A percentile compares a stretch with the other conserved stretches of the same genome.
These are phyloP conservation scores for Loriculus beryllinus DNA, from an alignment of 2,797 vertebrate species.

Conservation along the genomic window DNA sequence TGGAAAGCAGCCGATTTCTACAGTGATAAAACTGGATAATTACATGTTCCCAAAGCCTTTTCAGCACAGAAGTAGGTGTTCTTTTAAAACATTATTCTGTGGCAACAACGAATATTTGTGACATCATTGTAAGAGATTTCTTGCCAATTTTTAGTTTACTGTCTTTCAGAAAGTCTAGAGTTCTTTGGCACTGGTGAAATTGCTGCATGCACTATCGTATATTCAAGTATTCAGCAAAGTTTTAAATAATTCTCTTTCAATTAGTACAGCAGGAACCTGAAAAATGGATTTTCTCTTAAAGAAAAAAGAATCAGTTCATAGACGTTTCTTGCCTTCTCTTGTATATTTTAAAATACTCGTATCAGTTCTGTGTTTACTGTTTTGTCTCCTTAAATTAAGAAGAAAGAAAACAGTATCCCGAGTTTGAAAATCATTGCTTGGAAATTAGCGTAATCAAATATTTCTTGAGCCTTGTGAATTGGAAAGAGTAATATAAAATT, in stretches of 20 bases:
- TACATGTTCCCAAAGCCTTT: conserved; percentile 40
- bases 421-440: conserved; percentile 31
- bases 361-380: conserved; percentile 49
- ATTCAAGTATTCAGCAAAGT: conserved; percentile 75
- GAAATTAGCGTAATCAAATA: conserved; percentile 17
- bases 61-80: conserved; percentile 52
- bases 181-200: conserved; percentile 68
- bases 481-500: conserved; percentile 20
- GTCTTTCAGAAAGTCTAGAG: conserved; percentile 64
- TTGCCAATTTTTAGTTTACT: conserved; percentile 66
- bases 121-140: conserved; percentile 50
- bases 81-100: conserved; percentile 61
- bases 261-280: conserved; percentile 70
- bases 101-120: conserved; percentile 61
- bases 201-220: conserved; percentile 61
- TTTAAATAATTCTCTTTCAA: conserved; percentile 80
- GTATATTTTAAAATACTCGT: conserved; percentile 54
- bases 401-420: background rate
- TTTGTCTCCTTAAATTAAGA: conserved; percentile 47
- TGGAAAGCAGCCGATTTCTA: conserved; percentile 59
- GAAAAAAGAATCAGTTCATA: conserved; percentile 61
- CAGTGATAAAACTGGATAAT: conserved; percentile 42
- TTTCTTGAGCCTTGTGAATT: conserved; percentile 27
- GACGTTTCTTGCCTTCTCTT: conserved; percentile 35
- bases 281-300: conserved; percentile 73